These are phyloP conservation scores for Cladopsammia gracilis DNA, from an alignment of 64 coral and sea anemone genomes.

Conservation along the genomic window DNA sequence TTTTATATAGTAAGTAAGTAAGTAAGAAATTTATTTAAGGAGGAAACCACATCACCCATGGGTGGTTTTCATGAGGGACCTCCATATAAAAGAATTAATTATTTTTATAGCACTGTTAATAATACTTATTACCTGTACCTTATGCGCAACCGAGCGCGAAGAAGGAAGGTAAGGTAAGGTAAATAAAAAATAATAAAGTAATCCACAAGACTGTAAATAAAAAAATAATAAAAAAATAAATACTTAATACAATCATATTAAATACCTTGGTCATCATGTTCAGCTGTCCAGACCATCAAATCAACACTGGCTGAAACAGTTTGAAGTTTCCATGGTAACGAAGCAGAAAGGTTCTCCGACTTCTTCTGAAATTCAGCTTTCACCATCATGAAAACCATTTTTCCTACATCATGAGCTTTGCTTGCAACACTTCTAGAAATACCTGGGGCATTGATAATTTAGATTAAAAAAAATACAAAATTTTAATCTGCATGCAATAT, in stretches of 20 bases:
- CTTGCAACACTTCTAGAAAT: constrained; percentile 65
- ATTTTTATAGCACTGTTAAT: no score
- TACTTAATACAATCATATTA: not conserved
- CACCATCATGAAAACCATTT: constrained; percentile 71
- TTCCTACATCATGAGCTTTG: constrained; percentile 81
- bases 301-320: constrained; percentile 89
- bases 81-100: no score
- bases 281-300: constrained; percentile 87
- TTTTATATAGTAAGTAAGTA: no score
- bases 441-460: constrained; percentile 10
- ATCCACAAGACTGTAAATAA: no score
- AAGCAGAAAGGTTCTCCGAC: constrained; percentile 48
- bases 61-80: no score
- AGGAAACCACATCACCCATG: no score
- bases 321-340: constrained; percentile 92
- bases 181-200: no score
- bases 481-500: not conserved
- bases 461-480: not conserved
- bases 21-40: no score
- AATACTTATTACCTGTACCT: no score
- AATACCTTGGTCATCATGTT: constrained; percentile 90
- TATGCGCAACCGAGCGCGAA: no score
- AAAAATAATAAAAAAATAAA: not conserved
- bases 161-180: no score
- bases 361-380: constrained; percentile 86